These are phyloP conservation scores for Agonopterix arenella DNA, from an alignment of 2,888 invertebrate genomes.

Conservation along the genomic window DNA sequence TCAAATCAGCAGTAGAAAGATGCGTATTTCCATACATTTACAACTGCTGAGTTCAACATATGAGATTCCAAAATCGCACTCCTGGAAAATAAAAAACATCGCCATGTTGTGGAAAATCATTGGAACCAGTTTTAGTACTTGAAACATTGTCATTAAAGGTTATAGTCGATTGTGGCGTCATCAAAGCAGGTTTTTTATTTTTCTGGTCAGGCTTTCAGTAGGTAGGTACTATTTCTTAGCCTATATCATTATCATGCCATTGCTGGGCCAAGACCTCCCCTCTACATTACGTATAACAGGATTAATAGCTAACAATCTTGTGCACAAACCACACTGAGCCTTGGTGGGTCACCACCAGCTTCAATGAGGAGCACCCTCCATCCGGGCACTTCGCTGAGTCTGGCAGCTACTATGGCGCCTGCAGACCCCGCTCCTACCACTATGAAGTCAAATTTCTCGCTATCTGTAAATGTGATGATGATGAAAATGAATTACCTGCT, in stretches of 20 bases:
- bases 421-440: constrained; percentile 35
- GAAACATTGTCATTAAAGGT: no score
- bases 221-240: not conserved
- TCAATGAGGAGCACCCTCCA: constrained; percentile 33
- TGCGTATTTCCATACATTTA: no score
- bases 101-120: no score
- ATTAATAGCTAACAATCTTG: not conserved
- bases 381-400: constrained; percentile 28
- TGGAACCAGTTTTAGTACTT: no score
- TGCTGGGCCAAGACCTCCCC: not conserved
- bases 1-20: no score
- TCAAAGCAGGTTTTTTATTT: no score
- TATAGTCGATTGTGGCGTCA: no score
- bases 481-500: no score
- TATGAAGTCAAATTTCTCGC: constrained; percentile 30
- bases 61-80: no score
- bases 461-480: constrained; percentile 27
- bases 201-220: no score
- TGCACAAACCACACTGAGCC: constrained; percentile 26
- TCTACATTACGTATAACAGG: not conserved
- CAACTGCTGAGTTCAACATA: no score
- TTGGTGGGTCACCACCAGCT: constrained; percentile 34
- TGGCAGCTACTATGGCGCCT: constrained; percentile 30
- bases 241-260: not conserved
- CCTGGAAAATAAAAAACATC: no score